Evolutionary conservation across 2,888 invertebrate species (phyloP), one percentile per base, ranked within the genome.

Genomic region (Macrosoma leucophasiata): DNA sequence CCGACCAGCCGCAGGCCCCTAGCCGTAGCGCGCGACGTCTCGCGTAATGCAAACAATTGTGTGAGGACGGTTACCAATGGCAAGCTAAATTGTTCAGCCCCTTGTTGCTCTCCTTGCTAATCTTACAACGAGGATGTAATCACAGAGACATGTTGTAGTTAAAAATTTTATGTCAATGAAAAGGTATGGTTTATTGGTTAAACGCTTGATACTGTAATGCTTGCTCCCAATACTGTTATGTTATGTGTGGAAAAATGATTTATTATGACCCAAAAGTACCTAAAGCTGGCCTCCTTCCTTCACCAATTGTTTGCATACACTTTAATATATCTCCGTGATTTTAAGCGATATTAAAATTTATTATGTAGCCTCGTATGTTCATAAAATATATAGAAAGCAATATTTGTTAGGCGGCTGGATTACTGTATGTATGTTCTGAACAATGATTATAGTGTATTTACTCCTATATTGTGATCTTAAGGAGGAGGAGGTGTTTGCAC

Each of bases 281-380:
- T 61, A 69, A 79, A 75, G 88, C 89, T 90, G 90, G 91, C 91
- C 90, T 90, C 90, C 91, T 75, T 84, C 84, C 85, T 91, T 87
- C 90, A 88, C 92, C 91, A 91, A 91, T 92, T 92, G 92, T 92
- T 91, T 92, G 91, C 91, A 91, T 91, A 90, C 89, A 67, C 64
- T 51, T 48, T 49, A 46, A 49, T 52, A 49, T 52, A 50, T 49
- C 52, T 50, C 47, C 39, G 43, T 43, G 28, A 29, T 42, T 17
- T 25, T 3, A 20, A 19, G 14, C 31, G 24, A 13, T 19, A 32
- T 26, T 41, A 33, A 33, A 43, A 38, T 42, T 32, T 43, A 42
- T 29, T 39, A 45, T 43, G 31, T 49, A 37, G 41, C 36, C 41
- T 36, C 34, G 33, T 37, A 36, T 30, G 12, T 19, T 18, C 21